Conservation (phyloP, 1,140 invertebrate genomes). For the Euschistus heros region DNA sequence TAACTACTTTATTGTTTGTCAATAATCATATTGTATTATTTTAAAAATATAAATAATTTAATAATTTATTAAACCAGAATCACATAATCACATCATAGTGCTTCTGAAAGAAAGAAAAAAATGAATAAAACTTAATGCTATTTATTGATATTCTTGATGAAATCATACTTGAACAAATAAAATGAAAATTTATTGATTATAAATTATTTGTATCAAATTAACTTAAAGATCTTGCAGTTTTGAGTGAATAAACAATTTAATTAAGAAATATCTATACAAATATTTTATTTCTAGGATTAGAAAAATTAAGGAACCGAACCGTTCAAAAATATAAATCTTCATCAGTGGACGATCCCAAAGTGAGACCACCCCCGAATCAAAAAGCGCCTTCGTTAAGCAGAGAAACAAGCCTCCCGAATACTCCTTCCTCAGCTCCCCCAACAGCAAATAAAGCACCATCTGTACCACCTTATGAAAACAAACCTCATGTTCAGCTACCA, state of each 20-base stretch:
- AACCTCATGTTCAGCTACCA: conserved; percentile 2
- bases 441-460: neutral
- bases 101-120: too few relatives aligned
- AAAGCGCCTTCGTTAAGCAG: conserved; percentile 29
- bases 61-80: too few relatives aligned
- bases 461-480: conserved; percentile 19
- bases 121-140: too few relatives aligned
- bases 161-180: too few relatives aligned
- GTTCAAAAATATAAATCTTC: conserved; percentile 41
- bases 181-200: neutral
- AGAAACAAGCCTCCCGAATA: conserved; percentile 26
- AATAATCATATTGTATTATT: too few relatives aligned
- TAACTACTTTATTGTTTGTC: too few relatives aligned
- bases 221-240: too few relatives aligned
- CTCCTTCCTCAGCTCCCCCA: conserved; percentile 25
- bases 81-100: too few relatives aligned
- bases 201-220: neutral
- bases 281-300: conserved; percentile 28
- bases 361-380: conserved; percentile 32
- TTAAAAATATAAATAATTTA: too few relatives aligned
- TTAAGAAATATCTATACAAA: neutral
- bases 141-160: too few relatives aligned
- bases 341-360: conserved; percentile 37
- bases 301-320: conserved; percentile 35
- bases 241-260: too few relatives aligned